phyloP scores from a whole-genome alignment of 2,888 invertebrate species.

The Eupsilia transversa region DNA sequence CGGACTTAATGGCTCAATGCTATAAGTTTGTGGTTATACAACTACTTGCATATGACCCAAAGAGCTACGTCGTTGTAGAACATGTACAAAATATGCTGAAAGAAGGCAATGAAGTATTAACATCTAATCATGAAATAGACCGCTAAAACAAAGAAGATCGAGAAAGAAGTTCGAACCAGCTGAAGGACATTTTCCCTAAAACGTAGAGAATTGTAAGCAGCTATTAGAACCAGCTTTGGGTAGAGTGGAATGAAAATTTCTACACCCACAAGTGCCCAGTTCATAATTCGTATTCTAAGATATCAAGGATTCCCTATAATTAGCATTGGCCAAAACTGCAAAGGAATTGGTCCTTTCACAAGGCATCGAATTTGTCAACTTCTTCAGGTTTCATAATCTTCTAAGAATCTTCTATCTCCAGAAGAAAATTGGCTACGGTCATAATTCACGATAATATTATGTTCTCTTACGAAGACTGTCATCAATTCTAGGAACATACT shows the following conservation, averaged over 20 bases:
- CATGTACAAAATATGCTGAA: not conserved
- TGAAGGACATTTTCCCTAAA: not conserved
- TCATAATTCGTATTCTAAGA: not conserved
- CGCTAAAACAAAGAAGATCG: no score
- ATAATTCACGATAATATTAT: not conserved
- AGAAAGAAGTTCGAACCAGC: not conserved
- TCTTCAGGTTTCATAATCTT: no score
- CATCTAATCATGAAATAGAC: not conserved
- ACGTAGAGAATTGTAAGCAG: not conserved
- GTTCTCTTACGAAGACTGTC: not conserved
- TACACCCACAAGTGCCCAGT: not conserved
- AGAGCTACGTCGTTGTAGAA: not conserved
- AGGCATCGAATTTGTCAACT: not conserved
- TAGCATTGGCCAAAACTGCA: not conserved
- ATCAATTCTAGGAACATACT: slow-evolving; percentile 15
- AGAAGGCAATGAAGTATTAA: not conserved
- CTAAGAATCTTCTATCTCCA: no score
- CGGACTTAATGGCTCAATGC: slow-evolving; percentile 36
- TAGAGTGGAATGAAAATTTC: not conserved
- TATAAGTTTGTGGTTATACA: slow-evolving; percentile 17
- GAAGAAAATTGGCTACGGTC: not conserved
- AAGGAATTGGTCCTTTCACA: not conserved
- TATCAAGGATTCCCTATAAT: not conserved
- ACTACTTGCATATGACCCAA: slow-evolving; percentile 4
- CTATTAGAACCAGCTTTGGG: not conserved